Percentiles rank a stretch among this genome's conserved stretches.
Conservation (phyloP, 1,140 invertebrate genomes). For the Antheraea mylitta region DNA sequence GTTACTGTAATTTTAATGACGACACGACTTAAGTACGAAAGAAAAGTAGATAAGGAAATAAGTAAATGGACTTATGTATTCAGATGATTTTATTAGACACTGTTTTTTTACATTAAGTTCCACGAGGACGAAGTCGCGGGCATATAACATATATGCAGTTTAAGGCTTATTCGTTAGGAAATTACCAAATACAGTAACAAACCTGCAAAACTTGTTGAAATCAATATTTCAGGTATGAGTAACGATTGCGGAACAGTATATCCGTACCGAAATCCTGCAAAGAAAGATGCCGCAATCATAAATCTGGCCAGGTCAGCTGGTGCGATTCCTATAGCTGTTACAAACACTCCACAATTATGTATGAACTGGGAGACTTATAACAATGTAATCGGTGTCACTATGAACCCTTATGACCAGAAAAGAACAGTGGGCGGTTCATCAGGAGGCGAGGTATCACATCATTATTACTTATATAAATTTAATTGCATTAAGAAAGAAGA, state of each 20-base stretch:
- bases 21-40: too few relatives aligned
- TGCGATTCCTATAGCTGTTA: constrained; percentile 92
- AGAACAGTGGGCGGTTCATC: constrained; percentile 88
- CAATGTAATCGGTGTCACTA: constrained; percentile 90
- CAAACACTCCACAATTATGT: constrained; percentile 95
- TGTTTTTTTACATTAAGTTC: too few relatives aligned
- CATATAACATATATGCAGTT: too few relatives aligned
- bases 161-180: not conserved
- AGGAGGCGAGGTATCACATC: constrained; percentile 82
- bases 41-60: too few relatives aligned
- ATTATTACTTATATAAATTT: too few relatives aligned
- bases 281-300: constrained; percentile 86
- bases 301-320: constrained; percentile 85
- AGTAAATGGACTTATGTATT: too few relatives aligned
- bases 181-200: not conserved
- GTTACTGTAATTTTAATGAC: too few relatives aligned
- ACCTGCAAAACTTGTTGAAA: not conserved
- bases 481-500: too few relatives aligned
- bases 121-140: too few relatives aligned
- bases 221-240: constrained; percentile 72
- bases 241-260: constrained; percentile 79
- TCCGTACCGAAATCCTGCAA: constrained; percentile 79
- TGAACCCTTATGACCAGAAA: constrained; percentile 92
- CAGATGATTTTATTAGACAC: too few relatives aligned
- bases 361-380: constrained; percentile 95